Evolutionary conservation across 2,888 invertebrate species (phyloP), one percentile per base, ranked within the genome.

Genomic region (Troides helena): DNA sequence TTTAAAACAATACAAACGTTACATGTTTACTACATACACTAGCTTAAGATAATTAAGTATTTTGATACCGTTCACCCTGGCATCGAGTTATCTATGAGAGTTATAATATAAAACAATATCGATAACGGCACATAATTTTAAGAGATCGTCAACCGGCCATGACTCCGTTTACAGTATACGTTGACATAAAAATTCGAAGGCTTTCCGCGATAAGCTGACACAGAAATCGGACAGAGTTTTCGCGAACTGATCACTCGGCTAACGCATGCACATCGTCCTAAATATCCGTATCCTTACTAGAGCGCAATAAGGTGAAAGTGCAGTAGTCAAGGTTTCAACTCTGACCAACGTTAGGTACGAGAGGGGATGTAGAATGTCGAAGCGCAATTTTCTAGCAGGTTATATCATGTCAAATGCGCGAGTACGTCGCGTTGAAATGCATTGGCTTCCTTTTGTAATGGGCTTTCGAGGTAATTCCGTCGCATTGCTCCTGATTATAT

Each of bases 81-180:
- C 78, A 78, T 78, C 77, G 76, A 78, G 80, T 84, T 84, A 85
- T 87, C 82, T 78, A 78, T 79, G 77, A 77, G 77, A 83, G 85
- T 85, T 81, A 80, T 79, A 72, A 73, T 76, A 73, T 78, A 76
- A 77, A 80, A 81, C 79, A 80, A 81, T 78, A 78, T 73, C 71
- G 88, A 89, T 89, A 88, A 85, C 79, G 89, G 85, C 88, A 21
- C 87, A 89, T 88, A 87, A 88, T 90, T 86, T 87, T 88, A 87
- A 80, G 89, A 90, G 92, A 90, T 91, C 92, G 88, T 87, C 85
- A 89, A 88, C 89, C 92, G 89, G 77, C 92, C 92, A 73, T 92
- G 92, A 91, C 92, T 90, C 83, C 84, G 84, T 89, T 90, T 89
- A 81, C 83, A 78, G 78, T 80, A 82, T 75, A 80, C 80, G 80